Evolutionary conservation across 2,888 invertebrate genomes (phyloP), one percentile per base, ranked within the genome.

Genomic region (Drosophila neonasuta): DNA sequence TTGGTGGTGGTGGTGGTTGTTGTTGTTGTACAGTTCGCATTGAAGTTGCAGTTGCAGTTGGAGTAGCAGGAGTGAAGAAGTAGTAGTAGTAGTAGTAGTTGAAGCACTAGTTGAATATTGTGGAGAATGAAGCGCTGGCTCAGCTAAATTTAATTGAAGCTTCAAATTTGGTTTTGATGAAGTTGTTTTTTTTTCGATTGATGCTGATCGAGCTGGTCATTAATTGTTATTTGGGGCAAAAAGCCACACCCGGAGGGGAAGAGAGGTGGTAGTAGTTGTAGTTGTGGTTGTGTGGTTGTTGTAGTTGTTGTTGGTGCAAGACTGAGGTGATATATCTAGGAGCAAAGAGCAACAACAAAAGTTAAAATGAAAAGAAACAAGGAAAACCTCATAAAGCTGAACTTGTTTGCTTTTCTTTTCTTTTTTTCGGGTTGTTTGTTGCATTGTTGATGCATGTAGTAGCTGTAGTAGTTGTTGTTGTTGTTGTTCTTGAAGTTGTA

Each of bases 1-100:
- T 52, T 71, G 29, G 55, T 68, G 17, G 54, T 55, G 9, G 59
- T 69, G 13, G 68, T 69, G n/a, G 62, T 60, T 42, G 65, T 67
- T 32, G 67, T 57, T 36, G 65, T 49, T 44, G 52, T 42, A 41
- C 49, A 48, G 48, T 44, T 60, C 51, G 36, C 54, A 59, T 62
- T 71, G 66, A 49, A 45, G 58, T 66, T 60, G 68, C 59, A 59
- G 44, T 41, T 17, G 15, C 29, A 46, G 46, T 36, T 15, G 15
- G 1, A 15, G 15, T 15, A 9, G 39, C 39, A 41, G 39, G 13
- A 41, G 15, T 39, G 36, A 36, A 44, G 39, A 39, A n/a, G 20
- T 36, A 20, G 13, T 41, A 29, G 52, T 34, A 41, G 50, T 36
- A 49, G 58, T 36, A 51, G 32, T 32, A 44, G 55, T 17, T 51